Conservation (phyloP, 2,888 invertebrate species). For the Eurytoma californica region DNA sequence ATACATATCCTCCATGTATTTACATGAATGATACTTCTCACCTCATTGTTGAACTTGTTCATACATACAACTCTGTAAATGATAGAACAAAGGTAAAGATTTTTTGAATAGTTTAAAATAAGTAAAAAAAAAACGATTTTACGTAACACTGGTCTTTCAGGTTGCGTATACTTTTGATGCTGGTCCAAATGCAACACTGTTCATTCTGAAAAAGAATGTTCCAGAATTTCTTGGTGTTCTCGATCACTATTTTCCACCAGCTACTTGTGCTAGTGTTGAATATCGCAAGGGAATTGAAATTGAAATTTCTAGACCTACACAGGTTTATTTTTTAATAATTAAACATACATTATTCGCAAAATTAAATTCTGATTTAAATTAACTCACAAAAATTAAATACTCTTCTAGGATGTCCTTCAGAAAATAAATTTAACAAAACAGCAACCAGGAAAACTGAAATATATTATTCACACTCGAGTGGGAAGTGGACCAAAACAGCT, state of each 20-base stretch:
- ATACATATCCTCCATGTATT: constrained; percentile 94
- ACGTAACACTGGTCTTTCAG: constrained; percentile 70
- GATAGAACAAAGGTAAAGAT: constrained; percentile 79
- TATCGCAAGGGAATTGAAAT: constrained; percentile 79
- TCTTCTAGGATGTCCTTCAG: constrained; percentile 64
- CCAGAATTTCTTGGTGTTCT: constrained; percentile 82
- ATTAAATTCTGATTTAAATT: neutral
- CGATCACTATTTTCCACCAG: constrained; percentile 83
- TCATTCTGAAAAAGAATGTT: constrained; percentile 86
- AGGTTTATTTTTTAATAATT: constrained; percentile 62
- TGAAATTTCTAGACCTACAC: constrained; percentile 61
- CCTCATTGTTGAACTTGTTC: constrained; percentile 86
- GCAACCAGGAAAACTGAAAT: constrained; percentile 81
- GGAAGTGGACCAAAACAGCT: constrained; percentile 86
- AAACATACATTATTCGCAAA: constrained; percentile 49
- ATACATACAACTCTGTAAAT: constrained; percentile 85
- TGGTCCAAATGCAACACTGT: constrained; percentile 96
- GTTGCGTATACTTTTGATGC: constrained; percentile 99
- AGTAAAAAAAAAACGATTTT: constrained; percentile 37
- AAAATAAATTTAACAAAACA: constrained; percentile 74
- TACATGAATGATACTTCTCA: constrained; percentile 95
- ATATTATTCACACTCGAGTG: constrained; percentile 88
- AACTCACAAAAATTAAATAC: neutral
- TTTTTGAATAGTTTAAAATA: constrained; percentile 24
- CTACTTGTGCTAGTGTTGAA: constrained; percentile 71